Conservation (phyloP, 1,140 invertebrate genomes). For the Trichoplusia ni region DNA sequence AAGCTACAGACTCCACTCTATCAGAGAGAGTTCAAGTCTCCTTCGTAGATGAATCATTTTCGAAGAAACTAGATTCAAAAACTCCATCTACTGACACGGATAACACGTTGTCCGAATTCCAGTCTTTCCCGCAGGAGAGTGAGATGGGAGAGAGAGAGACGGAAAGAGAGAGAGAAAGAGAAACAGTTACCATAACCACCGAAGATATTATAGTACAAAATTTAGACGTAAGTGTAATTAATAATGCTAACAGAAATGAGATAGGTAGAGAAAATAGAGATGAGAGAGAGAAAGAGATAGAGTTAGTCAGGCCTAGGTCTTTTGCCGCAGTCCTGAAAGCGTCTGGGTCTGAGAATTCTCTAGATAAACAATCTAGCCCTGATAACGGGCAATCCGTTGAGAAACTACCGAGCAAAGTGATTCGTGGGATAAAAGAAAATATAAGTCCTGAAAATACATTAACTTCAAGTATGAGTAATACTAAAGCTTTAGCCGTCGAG, state of each 20-base stretch:
- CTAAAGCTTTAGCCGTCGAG: conserved; percentile 65
- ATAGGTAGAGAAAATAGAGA: conserved; percentile 1
- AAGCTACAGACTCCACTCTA: conserved; percentile 70
- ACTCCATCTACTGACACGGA: conserved; percentile 75
- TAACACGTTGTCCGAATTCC: conserved; percentile 73
- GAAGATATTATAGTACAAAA: conserved; percentile 79
- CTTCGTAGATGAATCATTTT: conserved; percentile 73
- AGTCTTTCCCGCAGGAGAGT: conserved; percentile 50
- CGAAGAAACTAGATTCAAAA: conserved; percentile 73
- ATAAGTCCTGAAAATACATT: conserved; percentile 79
- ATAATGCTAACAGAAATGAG: conserved; percentile 18
- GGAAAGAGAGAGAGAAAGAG: conserved; percentile 38
- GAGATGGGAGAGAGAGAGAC: conserved; percentile 45
- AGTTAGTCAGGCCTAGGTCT: conserved; percentile 53
- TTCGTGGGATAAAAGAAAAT: conserved; percentile 78
- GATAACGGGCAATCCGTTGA: conserved; percentile 69
- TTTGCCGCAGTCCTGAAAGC: conserved; percentile 72
- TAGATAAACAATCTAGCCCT: conserved; percentile 67
- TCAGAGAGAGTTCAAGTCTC: conserved; percentile 74
- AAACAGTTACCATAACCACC: conserved; percentile 73
- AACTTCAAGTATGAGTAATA: conserved; percentile 71
- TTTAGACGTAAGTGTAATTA: conserved; percentile 75
- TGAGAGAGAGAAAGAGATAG: conserved; percentile 22
- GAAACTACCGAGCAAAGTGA: conserved; percentile 75
- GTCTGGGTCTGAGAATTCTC: conserved; percentile 64